Percentiles rank a stretch among this genome's conserved stretches.
phyloP scores from a whole-genome alignment of 2,797 vertebrate genomes.

The Trachops cirrhosus region DNA sequence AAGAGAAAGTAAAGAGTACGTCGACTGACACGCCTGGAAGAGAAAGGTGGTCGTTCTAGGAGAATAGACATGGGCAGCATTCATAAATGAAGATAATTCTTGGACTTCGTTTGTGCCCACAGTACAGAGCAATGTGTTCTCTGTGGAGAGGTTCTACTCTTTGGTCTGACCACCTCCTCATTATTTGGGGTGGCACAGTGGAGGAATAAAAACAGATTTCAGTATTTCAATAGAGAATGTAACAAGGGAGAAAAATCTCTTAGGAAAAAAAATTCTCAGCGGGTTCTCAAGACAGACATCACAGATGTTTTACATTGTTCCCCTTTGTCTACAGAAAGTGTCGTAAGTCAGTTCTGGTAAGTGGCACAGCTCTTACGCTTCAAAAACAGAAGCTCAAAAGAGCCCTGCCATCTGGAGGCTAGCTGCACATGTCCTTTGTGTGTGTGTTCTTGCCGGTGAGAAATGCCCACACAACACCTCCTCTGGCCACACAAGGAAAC shows the following conservation, averaged over 20 bases:
- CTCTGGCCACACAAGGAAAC: constrained; percentile 59
- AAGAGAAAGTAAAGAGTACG: constrained; percentile 11
- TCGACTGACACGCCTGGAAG: background rate
- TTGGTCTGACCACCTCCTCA: background rate
- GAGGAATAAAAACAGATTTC: background rate
- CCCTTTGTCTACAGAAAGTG: background rate
- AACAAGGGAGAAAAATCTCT: background rate
- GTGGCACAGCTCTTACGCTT: background rate
- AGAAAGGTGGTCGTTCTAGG: background rate
- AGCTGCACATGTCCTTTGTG: background rate
- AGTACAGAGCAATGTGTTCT: background rate
- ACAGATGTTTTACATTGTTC: background rate
- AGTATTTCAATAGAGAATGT: background rate
- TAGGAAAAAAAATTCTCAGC: background rate
- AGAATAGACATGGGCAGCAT: background rate
- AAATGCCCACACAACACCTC: background rate
- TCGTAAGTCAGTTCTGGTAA: background rate
- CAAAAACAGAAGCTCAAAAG: background rate
- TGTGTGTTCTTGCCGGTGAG: constrained; percentile 31
- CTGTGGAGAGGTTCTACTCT: background rate
- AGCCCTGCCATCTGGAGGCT: background rate
- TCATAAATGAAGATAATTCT: background rate
- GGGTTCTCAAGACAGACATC: background rate
- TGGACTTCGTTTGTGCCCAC: background rate
- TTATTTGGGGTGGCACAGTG: background rate